Base-by-base conservation (phyloP, 2,888 invertebrate genomes). In the Apodemia zela region DNA sequence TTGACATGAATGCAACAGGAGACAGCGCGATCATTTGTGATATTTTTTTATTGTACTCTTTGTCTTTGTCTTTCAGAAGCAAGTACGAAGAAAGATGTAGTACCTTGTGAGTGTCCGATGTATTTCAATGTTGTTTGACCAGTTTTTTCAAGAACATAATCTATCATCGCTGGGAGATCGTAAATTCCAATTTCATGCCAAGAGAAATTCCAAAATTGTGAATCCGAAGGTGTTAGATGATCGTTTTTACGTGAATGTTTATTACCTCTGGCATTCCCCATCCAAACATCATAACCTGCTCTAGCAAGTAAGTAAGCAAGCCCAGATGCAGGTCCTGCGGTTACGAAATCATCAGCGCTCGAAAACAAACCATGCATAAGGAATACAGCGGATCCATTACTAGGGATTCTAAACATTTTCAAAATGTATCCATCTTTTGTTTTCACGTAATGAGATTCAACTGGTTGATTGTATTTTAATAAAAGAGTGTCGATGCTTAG, bases 131-230 rank as follows among this genome's bases (percentile, higher is more conserved):
- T 81, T 10, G 84, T 66, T 47, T 89, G 79, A 0, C 89, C 86
- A 0, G 94, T 95, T 10, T 70, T 67, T 0, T 81, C 72, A 0
- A 95, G 78, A 1, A 95, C 89, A 74, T 94, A 94, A 75, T 98
- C 95, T 29, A 98, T 94, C 87, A 94, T 95, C 0, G 95, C 94
- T 3, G 98, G 97, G 3, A 98, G 75, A 79, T 98, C 98, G 72
- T 91, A 93, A 42, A 85, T 77, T 0, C 95, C 96, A 75, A 97
- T 96, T 77, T 97, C 95, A 78, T 98, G 95, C 94, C 95, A 97
- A 62, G 95, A 95, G 71, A 94, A 95, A 63, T 93, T 84, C 95
- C 95, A 95, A 73, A 93, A 95, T 17, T 79, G 73, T 1, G 80
- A 71, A 8, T 93, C 82, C 0, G 73, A 74, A 0, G 91, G 80